Conservation (phyloP, 2,797 vertebrate species). For the Ispidina picta region DNA sequence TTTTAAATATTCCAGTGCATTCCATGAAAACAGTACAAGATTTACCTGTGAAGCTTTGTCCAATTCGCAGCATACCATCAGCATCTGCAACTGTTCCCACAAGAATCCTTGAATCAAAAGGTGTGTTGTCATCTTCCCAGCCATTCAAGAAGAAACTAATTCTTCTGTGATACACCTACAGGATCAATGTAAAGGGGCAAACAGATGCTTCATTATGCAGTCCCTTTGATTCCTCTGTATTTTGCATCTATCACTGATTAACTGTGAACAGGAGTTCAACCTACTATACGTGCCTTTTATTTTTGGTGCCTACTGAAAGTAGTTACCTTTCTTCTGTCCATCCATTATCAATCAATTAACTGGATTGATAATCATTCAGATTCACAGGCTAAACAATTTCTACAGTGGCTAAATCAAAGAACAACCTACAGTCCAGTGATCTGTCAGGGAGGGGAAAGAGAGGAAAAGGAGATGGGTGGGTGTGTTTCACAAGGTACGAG, state of each 20-base stretch:
- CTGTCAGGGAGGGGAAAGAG: background rate
- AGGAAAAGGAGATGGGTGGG: background rate
- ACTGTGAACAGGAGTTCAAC: background rate
- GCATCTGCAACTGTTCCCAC: constrained; percentile 75
- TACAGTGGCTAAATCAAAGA: background rate
- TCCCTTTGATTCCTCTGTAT: background rate
- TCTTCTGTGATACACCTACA: constrained; percentile 85
- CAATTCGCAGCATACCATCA: constrained; percentile 79
- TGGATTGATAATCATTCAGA: background rate
- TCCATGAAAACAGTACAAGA: background rate
- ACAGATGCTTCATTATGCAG: background rate
- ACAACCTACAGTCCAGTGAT: background rate
- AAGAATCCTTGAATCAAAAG: constrained; percentile 86
- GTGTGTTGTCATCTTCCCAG: constrained; percentile 86
- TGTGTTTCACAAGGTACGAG: background rate
- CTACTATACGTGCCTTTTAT: background rate
- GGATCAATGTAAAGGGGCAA: background rate
- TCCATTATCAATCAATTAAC: background rate
- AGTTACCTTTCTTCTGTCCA: background rate
- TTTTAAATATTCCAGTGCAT: background rate
- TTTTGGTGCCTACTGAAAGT: background rate
- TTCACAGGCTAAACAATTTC: background rate
- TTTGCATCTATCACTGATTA: background rate
- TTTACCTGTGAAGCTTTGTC: constrained; percentile 87
- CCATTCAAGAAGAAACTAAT: constrained; percentile 91